Evolutionary conservation across 2,797 vertebrate species (phyloP), one percentile per base, ranked within the genome.

Genomic region (Leptoclinus maculatus): DNA sequence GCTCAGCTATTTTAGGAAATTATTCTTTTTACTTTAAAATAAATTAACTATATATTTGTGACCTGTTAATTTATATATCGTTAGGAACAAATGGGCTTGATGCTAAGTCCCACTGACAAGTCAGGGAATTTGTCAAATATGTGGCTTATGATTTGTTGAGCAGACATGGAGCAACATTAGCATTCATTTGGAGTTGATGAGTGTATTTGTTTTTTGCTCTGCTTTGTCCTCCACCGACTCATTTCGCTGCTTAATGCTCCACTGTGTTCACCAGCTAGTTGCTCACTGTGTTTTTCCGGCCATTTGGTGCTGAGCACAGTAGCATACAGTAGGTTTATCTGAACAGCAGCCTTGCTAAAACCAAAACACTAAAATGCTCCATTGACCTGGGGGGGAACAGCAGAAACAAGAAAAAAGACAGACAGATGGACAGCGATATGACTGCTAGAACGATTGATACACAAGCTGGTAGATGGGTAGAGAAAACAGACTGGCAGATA

Each of bases 391-490:
- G 12, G n/a, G 39, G 39, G 39, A 41, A 14, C 39, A 41, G 39
- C 49, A 79, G 59, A 69, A 47, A 77, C 25, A 77, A 60, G 67
- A 70, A 75, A 53, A 54, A 53, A 78, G 54, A 80, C 58, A 71
- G 57, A 80, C 39, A 76, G 76, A 74, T 12, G 21, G 76, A 79
- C 77, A 71, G 47, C 2, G 11, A 85, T 58, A 56, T 79, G 79
- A 60, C 76, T 74, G 83, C 66, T 76, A 41, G 73, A 82, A 80
- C 69, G 67, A 80, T 66, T 79, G 80, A 82, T 80, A 87, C 73
- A 74, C 81, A 80, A 69, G 59, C 71, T 76, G 71, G 56, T 60
- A 65, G 43, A 80, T 54, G 47, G 77, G 70, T 74, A 76, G 56
- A 71, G 77, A 78, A 63, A 73, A 80, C 77, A 88, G 82, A 32